Evolutionary conservation across 2,888 invertebrate species (phyloP).

Genomic region (Odontothrips loti): DNA sequence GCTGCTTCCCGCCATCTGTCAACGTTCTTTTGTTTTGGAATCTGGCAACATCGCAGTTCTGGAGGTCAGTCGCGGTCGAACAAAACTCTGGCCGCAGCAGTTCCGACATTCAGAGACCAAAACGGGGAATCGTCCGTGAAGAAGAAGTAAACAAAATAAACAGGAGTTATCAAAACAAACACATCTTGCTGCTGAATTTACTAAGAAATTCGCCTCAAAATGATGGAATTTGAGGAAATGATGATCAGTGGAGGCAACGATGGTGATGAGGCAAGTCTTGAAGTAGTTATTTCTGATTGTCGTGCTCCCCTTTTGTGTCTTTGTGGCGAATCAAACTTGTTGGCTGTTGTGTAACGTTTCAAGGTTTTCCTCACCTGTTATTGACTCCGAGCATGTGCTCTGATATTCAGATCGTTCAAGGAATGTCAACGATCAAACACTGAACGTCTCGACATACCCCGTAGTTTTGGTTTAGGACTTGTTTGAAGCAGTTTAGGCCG

Average conservation of each 20-base stretch:
- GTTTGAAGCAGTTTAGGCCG: background rate
- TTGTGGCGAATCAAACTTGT: background rate
- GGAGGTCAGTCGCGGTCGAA: background rate
- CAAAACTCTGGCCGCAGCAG: background rate
- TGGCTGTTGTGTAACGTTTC: conserved; percentile 22
- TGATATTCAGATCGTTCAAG: background rate
- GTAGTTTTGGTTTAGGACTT: background rate
- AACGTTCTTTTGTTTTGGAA: too few species aligned
- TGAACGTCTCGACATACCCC: background rate
- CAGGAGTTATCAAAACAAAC: conserved; percentile 26
- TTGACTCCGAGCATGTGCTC: conserved; percentile 20
- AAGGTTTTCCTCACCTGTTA: conserved; percentile 26
- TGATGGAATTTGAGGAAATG: conserved; percentile 24
- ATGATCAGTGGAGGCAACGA: conserved; percentile 1
- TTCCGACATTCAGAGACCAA: background rate
- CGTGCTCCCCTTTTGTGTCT: background rate
- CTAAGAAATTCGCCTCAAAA: background rate
- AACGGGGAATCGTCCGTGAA: background rate
- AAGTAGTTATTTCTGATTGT: background rate
- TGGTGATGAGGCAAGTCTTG: background rate
- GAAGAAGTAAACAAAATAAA: conserved; percentile 23
- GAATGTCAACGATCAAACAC: background rate
- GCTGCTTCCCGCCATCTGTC: too few species aligned
- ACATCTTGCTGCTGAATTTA: conserved; percentile 3
- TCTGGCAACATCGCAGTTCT: too few species aligned